These are phyloP conservation scores for Stratiomys singularior DNA, from an alignment of 2,888 invertebrate species.

Conservation along the genomic window DNA sequence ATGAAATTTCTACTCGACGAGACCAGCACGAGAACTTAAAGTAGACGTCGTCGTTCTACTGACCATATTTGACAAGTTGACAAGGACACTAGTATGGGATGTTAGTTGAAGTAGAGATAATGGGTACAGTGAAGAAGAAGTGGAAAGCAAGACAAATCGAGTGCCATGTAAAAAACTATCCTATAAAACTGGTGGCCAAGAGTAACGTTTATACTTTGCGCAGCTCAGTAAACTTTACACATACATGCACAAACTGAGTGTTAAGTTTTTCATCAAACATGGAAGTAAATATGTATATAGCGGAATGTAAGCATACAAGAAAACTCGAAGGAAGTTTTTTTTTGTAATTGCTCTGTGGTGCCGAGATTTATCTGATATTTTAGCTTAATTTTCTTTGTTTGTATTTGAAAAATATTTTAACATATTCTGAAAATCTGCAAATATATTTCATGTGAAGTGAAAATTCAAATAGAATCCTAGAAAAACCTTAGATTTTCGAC, in stretches of 20 bases:
- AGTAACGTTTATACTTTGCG: not conserved
- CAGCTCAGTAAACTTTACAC: conserved; percentile 29
- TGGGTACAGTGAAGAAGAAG: not conserved
- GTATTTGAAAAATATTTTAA: not conserved
- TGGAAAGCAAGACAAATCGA: not conserved
- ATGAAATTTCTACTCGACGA: conserved; percentile 30
- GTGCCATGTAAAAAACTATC: conserved; percentile 28
- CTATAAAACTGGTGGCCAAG: not conserved
- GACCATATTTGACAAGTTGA: not conserved
- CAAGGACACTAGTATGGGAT: not conserved
- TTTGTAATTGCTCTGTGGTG: too few species aligned
- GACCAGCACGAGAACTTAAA: not conserved
- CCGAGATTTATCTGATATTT: too few species aligned
- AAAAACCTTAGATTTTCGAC: too few species aligned
- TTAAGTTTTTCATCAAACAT: not conserved
- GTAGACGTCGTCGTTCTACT: too few species aligned
- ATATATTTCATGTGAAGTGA: not conserved
- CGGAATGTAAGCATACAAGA: too few species aligned
- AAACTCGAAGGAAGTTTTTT: too few species aligned
- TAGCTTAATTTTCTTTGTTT: too few species aligned
- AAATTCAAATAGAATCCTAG: too few species aligned
- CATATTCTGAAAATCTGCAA: not conserved
- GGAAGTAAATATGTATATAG: not conserved
- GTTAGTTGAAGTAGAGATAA: not conserved
- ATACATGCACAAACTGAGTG: not conserved